Conservation (phyloP, 2,888 invertebrate genomes). For the Caenorhabditis sp. region DNA sequence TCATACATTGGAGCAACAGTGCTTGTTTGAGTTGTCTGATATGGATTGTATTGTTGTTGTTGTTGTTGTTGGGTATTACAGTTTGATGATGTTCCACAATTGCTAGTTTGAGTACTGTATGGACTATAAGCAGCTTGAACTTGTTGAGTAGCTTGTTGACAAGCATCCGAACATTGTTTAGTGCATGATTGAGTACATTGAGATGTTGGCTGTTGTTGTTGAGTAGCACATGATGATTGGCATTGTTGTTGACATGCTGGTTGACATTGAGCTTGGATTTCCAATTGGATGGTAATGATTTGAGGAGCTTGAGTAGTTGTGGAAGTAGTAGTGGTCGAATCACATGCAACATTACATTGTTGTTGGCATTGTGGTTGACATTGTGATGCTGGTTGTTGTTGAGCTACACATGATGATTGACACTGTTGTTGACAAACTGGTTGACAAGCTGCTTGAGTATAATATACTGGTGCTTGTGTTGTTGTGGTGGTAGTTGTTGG, state of each 20-base stretch:
- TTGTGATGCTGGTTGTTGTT: conserved; percentile 40
- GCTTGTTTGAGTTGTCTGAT: background rate
- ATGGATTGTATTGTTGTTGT: conserved; percentile 19
- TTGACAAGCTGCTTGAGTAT: conserved; percentile 12
- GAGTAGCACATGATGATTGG: conserved; percentile 38
- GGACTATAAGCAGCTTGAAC: conserved; percentile 12
- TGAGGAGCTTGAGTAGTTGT: conserved; percentile 34
- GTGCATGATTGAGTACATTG: conserved; percentile 42
- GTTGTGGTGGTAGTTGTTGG: conserved; percentile 32
- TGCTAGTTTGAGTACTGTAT: conserved; percentile 14
- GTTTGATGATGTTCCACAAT: conserved; percentile 3
- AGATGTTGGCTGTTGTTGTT: conserved; percentile 45
- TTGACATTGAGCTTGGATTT: conserved; percentile 47
- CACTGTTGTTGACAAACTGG: conserved; percentile 36
- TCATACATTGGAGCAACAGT: conserved; percentile 4
- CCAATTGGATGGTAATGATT: conserved; percentile 37
- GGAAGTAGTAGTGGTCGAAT: conserved; percentile 20
- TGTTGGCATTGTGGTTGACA: conserved; percentile 46
- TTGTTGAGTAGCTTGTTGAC: conserved; percentile 35
- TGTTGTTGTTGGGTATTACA: background rate
- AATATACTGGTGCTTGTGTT: conserved; percentile 20
- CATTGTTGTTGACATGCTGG: conserved; percentile 53
- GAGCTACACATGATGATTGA: conserved; percentile 19
- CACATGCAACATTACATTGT: conserved; percentile 34
- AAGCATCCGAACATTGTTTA: conserved; percentile 37